A percentile compares a stretch with the other conserved stretches of the same genome.
These are phyloP conservation scores for Mobula hypostoma DNA, from an alignment of 2,113 vertebrate species.

Conservation along the genomic window DNA sequence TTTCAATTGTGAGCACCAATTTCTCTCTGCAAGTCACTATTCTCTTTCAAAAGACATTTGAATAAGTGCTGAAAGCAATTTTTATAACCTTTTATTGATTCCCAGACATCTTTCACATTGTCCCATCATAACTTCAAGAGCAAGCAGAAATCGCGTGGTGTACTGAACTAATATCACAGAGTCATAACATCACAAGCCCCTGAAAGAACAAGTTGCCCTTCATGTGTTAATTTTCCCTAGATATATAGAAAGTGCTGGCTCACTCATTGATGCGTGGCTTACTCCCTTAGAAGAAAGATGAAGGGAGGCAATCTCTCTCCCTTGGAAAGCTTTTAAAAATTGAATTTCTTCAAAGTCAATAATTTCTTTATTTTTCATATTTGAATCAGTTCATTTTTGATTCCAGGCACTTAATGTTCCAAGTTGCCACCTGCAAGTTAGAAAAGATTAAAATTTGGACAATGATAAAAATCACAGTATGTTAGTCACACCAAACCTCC, in stretches of 20 bases:
- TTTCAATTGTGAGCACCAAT: not conserved
- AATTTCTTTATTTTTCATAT: conserved; percentile 8
- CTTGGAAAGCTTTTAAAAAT: not conserved
- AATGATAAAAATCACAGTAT: conserved; percentile 36
- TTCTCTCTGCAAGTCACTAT: not conserved
- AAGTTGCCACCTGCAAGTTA: conserved; percentile 21
- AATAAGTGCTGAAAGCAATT: not conserved
- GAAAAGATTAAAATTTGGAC: conserved; percentile 32
- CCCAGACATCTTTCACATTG: not conserved
- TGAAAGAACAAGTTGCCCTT: not conserved
- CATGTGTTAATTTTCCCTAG: not conserved
- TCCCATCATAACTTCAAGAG: not conserved
- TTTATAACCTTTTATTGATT: not conserved
- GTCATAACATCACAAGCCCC: not conserved
- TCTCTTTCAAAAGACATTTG: not conserved
- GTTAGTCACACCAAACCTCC: conserved; percentile 21
- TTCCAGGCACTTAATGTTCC: conserved; percentile 29
- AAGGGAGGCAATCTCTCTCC: not conserved
- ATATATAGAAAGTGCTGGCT: not conserved
- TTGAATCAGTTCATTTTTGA: conserved; percentile 21
- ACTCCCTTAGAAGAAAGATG: not conserved
- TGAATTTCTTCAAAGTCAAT: not conserved
- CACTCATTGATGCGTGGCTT: not conserved
- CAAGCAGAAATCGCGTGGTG: not conserved
- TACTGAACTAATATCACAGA: not conserved